phyloP scores from a whole-genome alignment of 2,113 vertebrate genomes.

The Epinephelus fuscoguttatus region DNA sequence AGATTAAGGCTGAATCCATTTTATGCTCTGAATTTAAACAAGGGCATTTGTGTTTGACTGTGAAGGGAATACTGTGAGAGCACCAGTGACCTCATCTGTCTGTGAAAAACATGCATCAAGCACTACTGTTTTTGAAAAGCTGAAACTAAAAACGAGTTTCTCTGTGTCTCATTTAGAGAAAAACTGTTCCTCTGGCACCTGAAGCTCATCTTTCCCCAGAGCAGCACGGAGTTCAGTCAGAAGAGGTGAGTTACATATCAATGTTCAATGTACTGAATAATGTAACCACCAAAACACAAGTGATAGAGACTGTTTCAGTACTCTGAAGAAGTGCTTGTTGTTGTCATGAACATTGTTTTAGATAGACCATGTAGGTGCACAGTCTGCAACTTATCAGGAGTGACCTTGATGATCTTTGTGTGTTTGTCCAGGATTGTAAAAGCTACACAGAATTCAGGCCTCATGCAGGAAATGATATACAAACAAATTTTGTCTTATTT shows the following conservation, averaged over 20 bases:
- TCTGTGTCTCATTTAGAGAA: constrained; percentile 84
- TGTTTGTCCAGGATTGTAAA: neutral
- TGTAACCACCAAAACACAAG: neutral
- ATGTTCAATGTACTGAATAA: neutral
- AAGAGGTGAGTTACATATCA: constrained; percentile 86
- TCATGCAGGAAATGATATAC: no score
- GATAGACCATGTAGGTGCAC: neutral
- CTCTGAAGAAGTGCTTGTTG: neutral
- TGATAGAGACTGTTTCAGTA: neutral
- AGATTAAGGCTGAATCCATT: constrained; percentile 48
- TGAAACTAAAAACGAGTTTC: constrained; percentile 36
- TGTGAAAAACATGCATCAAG: constrained; percentile 32
- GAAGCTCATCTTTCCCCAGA: constrained; percentile 94
- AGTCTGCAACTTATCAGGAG: neutral
- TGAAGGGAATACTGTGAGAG: constrained; percentile 27
- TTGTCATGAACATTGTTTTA: neutral
- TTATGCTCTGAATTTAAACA: constrained; percentile 65
- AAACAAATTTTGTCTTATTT: no score
- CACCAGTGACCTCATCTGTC: constrained; percentile 30
- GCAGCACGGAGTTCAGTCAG: constrained; percentile 88
- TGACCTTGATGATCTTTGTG: neutral
- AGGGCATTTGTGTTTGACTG: constrained; percentile 60
- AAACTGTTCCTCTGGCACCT: constrained; percentile 93
- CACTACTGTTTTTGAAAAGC: constrained; percentile 47
- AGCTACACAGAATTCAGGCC: neutral